Evolutionary conservation across 1,140 invertebrate species (phyloP), one percentile per base, ranked within the genome.

Genomic region (Phymastichus coffea): DNA sequence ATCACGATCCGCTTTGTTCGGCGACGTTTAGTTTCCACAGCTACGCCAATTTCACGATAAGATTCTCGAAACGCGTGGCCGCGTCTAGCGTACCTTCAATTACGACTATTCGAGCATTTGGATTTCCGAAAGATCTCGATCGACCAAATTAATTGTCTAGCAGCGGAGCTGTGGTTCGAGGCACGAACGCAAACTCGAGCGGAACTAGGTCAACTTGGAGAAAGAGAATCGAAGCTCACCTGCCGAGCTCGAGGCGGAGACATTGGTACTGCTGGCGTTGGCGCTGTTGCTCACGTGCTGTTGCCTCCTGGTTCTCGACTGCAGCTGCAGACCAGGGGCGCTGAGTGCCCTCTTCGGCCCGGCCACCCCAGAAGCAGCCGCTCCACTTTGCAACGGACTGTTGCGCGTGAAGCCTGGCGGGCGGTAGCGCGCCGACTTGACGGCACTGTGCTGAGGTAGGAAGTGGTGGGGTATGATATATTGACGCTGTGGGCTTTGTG

Each of bases 401-500:
- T 77, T 80, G 6, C 77, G 65, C 0, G 75, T 74, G 74, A 91
- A 89, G 0, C 92, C 92, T 0, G 92, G 92, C 0, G 92, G 91
- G 2, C 92, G 78, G 70, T 95, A 94, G 2, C 93, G 78, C 4
- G 92, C 92, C 25, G 91, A 93, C 69, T 93, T 92, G 3, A 91
- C 90, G 60, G 83, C 84, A 46, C 81, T 81, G 61, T 83, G 82
- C 38, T 81, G 79, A 3, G 77, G 78, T 33, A 83, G 69, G 65
- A 87, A 84, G 67, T 87, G 80, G 70, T 86, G 81, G 41, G n/a
- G n/a, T n/a, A n/a, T n/a, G n/a, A n/a, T n/a, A n/a, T n/a, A n/a
- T n/a, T n/a, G 41, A 86, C 82, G 61, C 84, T 88, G 65, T 89
- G 86, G 0, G 86, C 85, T 68, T 89, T 89, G 63, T 87, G 84